Percentiles rank a stretch among this genome's conserved stretches.
These are phyloP conservation scores for Periplaneta americana DNA, from an alignment of 1,140 invertebrate species.

Conservation along the genomic window DNA sequence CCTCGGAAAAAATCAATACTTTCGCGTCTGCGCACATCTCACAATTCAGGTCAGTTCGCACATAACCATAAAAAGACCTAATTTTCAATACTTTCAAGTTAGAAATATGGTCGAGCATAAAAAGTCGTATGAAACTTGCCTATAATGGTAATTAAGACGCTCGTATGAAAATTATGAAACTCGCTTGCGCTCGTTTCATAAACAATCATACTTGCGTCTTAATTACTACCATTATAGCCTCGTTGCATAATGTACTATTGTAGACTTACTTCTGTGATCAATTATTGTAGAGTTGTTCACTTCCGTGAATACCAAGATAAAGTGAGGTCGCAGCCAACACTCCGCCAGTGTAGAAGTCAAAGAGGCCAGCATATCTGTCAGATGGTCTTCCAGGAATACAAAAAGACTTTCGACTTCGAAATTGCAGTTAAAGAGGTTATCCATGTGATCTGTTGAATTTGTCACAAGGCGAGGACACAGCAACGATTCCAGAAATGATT, in stretches of 20 bases:
- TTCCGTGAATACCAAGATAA: neutral
- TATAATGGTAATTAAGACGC: too few species aligned
- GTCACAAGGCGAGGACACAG: neutral
- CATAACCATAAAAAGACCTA: too few species aligned
- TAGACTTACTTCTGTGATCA: neutral
- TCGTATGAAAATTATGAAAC: too few species aligned
- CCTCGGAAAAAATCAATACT: too few species aligned
- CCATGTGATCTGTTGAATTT: neutral
- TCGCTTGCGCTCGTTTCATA: too few species aligned
- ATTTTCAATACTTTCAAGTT: too few species aligned
- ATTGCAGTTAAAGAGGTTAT: neutral
- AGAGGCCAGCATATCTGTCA: neutral
- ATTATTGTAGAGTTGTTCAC: neutral
- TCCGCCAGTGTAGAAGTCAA: neutral
- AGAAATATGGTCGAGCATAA: too few species aligned
- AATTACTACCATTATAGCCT: neutral
- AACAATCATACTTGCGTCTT: too few species aligned
- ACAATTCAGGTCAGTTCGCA: too few species aligned
- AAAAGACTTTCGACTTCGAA: neutral
- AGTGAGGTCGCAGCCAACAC: neutral
- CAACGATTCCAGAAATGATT: neutral
- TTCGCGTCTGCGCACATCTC: too few species aligned
- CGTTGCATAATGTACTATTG: neutral
- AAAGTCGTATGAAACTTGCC: too few species aligned
- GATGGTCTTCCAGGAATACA: neutral